Percentiles rank a stretch among this genome's conserved stretches.
Evolutionary conservation across 2,888 invertebrate genomes (phyloP).

Genomic region (Drosophila kuntzei): DNA sequence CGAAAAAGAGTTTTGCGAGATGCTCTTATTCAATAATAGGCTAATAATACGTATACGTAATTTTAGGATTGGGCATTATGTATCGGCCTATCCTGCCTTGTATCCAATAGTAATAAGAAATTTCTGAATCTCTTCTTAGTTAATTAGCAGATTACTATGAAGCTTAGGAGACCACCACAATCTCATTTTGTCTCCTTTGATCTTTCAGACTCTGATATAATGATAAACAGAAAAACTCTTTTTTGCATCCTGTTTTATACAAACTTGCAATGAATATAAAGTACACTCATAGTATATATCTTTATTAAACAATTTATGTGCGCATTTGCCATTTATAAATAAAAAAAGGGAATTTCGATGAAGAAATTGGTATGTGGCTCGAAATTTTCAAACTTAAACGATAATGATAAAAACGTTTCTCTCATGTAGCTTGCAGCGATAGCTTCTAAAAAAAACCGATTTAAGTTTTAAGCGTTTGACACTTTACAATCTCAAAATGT

Average conservation of each 20-base stretch:
- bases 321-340: constrained; percentile 13
- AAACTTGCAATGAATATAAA: not conserved
- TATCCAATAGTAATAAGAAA: too few relatives aligned
- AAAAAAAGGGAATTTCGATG: constrained; percentile 5
- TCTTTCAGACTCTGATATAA: too few relatives aligned
- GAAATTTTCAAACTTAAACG: constrained; percentile 43
- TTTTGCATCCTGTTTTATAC: too few relatives aligned
- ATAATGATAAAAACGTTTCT: constrained; percentile 57
- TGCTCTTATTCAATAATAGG: constrained; percentile 18
- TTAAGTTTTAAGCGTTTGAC: constrained; percentile 80
- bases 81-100: too few relatives aligned
- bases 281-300: constrained; percentile 11
- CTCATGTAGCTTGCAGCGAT: constrained; percentile 26
- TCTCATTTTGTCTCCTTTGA: too few relatives aligned
- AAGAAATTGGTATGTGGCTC: constrained; percentile 9
- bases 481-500: constrained; percentile 79
- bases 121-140: too few relatives aligned
- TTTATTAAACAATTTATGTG: constrained; percentile 43
- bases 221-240: too few relatives aligned
- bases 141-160: too few relatives aligned
- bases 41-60: not conserved
- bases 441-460: constrained; percentile 55
- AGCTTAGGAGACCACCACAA: too few relatives aligned
- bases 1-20: constrained; percentile 60
- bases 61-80: not conserved